A percentile compares a stretch with the other conserved stretches of the same genome.
Conservation (phyloP, 2,888 invertebrate species). For the Dastarcus helophoroides region DNA sequence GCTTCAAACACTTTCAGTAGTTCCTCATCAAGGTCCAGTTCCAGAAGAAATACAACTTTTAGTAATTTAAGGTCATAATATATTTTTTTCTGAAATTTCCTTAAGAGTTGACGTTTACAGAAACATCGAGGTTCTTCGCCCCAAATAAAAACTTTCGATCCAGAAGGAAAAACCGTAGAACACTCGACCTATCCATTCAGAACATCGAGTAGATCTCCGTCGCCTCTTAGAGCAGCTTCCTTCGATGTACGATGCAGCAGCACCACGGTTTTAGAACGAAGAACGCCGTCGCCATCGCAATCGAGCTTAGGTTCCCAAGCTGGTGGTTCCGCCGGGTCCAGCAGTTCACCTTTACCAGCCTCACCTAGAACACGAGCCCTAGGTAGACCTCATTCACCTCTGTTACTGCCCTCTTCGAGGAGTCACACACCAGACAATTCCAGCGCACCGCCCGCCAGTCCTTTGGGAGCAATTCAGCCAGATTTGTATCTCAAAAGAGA, state of each 20-base stretch:
- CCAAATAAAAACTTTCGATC: constrained; percentile 72
- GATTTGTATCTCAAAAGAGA: constrained; percentile 75
- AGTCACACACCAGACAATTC: constrained; percentile 31
- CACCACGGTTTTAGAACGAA: constrained; percentile 34
- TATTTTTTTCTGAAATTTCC: no score
- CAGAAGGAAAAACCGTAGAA: constrained; percentile 57
- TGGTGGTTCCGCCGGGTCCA: constrained; percentile 34
- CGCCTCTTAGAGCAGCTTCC: constrained; percentile 68
- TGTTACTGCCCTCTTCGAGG: constrained; percentile 62
- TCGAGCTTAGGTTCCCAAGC: constrained; percentile 58
- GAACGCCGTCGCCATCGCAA: constrained; percentile 57
- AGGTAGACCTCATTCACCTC: constrained; percentile 60
- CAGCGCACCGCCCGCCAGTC: constrained; percentile 37
- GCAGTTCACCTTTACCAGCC: constrained; percentile 31
- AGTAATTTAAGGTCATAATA: no score
- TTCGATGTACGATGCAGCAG: constrained; percentile 59
- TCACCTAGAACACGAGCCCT: constrained; percentile 27
- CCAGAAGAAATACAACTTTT: no score
- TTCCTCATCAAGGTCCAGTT: no score
- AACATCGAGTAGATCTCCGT: constrained; percentile 58
- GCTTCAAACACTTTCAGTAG: no score
- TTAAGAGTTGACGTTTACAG: constrained; percentile 32
- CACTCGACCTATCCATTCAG: constrained; percentile 30
- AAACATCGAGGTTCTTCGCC: constrained; percentile 74
- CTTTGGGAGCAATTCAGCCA: constrained; percentile 69